Base-by-base conservation (phyloP, 2,113 vertebrate genomes). In the Butorides virescens region DNA sequence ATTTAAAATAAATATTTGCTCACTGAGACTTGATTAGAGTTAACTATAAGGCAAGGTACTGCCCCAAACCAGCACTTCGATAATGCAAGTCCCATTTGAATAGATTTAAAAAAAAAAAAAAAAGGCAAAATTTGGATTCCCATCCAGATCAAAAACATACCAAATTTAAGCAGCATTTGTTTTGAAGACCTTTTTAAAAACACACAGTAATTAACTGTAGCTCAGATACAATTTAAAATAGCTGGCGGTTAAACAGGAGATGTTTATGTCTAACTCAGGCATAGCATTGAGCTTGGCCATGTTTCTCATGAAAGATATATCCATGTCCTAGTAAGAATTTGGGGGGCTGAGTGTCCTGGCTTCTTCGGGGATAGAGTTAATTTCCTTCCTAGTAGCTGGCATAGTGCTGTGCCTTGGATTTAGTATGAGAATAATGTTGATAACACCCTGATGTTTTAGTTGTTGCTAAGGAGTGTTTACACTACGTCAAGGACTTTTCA, bases 1-100 rank as follows among this genome's bases (percentile, higher is more conserved):
- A 27, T 88, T 75, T 87, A 42, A 50, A 46, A 74, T 27, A 86
- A 88, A 77, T 85, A 96, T 94, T 79, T 93, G 58, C 89, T 96
- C 80, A 93, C 13, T 75, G 77, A 85, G n/a, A 70, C 66, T 85
- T 91, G 49, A 18, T 68, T 78, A 50, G 34, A 32, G 22, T 61
- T 84, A 77, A 62, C 26, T 32, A 47, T 25, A 84, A 72, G 49
- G 32, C 11, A 81, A 65, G 16, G 13, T 42, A 53, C 23, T 70
- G 32, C 9, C 15, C 11, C 4, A 7, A 81, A 83, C 14, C 23
- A 83, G n/a, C 44, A 53, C 5, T 90, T 87, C 7, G 4, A 65
- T 77, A 72, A n/a, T 36, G 22, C 10, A 86, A 50, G 15, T 68
- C 20, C 13, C 30, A 67, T 61, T 47, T 44, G 53, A 13, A 11